A percentile compares a stretch with the other conserved stretches of the same genome.
Evolutionary conservation across 2,888 invertebrate species (phyloP).

Genomic region (Therioaphis trifolii): DNA sequence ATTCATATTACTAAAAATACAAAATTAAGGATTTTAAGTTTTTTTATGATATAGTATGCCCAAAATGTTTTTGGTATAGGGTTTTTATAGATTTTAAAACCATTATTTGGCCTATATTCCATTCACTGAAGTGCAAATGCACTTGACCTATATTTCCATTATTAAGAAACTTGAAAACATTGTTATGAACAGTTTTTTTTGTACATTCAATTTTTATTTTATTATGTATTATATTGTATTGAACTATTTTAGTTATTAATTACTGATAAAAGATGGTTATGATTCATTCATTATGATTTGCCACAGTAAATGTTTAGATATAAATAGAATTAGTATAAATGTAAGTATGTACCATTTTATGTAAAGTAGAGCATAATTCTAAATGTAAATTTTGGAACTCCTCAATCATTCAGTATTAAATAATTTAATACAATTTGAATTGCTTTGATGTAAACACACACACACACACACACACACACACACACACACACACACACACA

Average conservation of each 20-base stretch:
- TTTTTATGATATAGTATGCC: too few species aligned
- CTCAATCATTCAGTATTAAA: too few species aligned
- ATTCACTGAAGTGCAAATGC: neutral
- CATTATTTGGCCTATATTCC: neutral
- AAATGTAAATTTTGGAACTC: too few species aligned
- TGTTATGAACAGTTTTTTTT: neutral
- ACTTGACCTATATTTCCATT: conserved; percentile 33
- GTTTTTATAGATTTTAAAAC: too few species aligned
- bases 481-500: neutral
- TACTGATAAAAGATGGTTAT: neutral
- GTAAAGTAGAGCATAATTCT: neutral
- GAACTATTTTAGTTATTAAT: neutral
- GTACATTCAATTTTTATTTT: neutral
- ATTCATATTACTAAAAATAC: too few species aligned
- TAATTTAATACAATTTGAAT: too few species aligned
- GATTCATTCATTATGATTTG: conserved; percentile 2
- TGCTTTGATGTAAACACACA: neutral
- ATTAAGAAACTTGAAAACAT: neutral
- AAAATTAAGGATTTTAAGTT: too few species aligned
- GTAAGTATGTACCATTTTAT: conserved; percentile 1
- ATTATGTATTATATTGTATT: conserved; percentile 1
- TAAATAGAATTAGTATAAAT: neutral
- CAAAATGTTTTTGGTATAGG: too few species aligned
- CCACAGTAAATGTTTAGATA: neutral
- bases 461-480: neutral